phyloP scores from a whole-genome alignment of 2,797 vertebrate genomes.

The Melanotaenia nigrans region DNA sequence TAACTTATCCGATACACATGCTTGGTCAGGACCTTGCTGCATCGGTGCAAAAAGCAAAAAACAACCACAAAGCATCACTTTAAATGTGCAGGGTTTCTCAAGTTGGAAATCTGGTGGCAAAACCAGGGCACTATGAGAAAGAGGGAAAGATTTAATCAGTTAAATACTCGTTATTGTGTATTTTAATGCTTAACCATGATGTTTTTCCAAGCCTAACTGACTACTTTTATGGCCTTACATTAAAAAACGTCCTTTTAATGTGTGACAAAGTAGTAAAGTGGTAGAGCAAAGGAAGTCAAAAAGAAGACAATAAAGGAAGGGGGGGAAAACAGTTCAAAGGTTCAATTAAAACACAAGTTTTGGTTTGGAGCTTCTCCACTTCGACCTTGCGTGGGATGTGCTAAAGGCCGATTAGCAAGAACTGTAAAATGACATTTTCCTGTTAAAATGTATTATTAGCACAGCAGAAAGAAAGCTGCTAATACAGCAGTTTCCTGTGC shows the following conservation, averaged over 20 bases:
- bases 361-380: not conserved
- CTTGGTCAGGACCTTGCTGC: not conserved
- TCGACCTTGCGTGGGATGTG: not conserved
- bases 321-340: not conserved
- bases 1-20: not conserved
- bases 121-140: not conserved
- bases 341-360: not conserved
- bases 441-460: not conserved
- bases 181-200: not conserved
- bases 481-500: not conserved
- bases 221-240: not conserved
- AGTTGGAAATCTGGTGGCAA: not conserved
- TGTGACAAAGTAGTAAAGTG: not conserved
- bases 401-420: not conserved
- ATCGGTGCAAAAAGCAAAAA: not conserved
- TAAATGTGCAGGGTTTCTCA: not conserved
- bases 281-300: not conserved
- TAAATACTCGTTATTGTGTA: not conserved
- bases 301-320: not conserved
- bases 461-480: not conserved
- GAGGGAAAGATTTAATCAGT: not conserved
- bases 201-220: not conserved
- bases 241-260: not conserved
- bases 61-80: not conserved
- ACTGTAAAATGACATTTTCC: not conserved